phyloP scores from a whole-genome alignment of 2,113 vertebrate species.

The Guaruba guarouba region DNA sequence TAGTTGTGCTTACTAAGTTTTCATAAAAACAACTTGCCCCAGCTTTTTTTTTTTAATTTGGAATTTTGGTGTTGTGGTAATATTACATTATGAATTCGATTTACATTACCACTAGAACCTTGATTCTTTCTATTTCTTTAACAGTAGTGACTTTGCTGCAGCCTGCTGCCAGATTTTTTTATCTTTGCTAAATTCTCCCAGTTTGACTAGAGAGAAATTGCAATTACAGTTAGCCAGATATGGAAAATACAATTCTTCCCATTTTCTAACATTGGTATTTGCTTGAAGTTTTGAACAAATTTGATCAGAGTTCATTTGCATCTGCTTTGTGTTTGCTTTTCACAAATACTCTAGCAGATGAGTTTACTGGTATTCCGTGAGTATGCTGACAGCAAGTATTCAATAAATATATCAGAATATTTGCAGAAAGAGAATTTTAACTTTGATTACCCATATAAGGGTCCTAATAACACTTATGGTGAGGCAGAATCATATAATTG shows the following conservation, averaged over 20 bases:
- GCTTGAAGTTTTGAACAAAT: conserved; percentile 25
- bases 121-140: background rate
- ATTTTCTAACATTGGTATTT: background rate
- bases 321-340: conserved; percentile 38
- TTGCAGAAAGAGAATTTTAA: conserved; percentile 11
- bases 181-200: background rate
- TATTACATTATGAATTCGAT: background rate
- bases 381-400: background rate
- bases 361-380: background rate
- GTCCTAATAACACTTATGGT: background rate
- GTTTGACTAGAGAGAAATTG: background rate
- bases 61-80: background rate
- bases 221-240: conserved; percentile 16
- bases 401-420: conserved; percentile 8
- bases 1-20: background rate
- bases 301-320: conserved; percentile 25
- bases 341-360: conserved; percentile 14
- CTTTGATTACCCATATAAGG: background rate
- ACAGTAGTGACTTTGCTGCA: background rate
- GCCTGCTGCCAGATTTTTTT: background rate
- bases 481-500: background rate
- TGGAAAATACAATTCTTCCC: background rate
- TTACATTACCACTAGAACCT: background rate
- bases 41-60: background rate
- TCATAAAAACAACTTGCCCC: background rate